Percentiles rank a stretch among this genome's conserved stretches.
These are phyloP conservation scores for Coptodon rendalli DNA, from an alignment of 2,113 vertebrate genomes.

Conservation along the genomic window DNA sequence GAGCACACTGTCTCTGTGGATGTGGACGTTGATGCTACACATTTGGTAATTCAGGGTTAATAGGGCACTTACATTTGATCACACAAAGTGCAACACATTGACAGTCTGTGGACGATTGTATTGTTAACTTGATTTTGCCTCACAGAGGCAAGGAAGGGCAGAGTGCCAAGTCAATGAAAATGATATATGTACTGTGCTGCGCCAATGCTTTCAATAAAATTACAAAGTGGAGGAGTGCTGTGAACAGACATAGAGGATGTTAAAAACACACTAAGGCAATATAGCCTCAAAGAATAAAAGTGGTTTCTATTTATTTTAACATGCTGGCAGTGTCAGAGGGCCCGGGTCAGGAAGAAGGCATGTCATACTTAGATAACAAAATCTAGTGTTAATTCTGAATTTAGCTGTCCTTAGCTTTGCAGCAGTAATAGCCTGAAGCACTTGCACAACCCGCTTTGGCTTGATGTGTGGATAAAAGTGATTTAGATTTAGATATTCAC, in stretches of 20 bases:
- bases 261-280: not conserved
- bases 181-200: not conserved
- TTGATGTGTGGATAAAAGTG: not conserved
- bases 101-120: not conserved
- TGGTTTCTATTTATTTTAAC: not conserved
- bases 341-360: not conserved
- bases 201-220: conserved; percentile 40
- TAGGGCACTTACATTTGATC: not conserved
- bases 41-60: not conserved
- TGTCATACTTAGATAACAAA: not conserved
- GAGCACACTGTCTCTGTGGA: not conserved
- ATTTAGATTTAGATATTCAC: not conserved
- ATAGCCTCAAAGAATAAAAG: not conserved
- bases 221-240: not conserved
- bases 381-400: not conserved
- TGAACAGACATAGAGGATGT: not conserved
- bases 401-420: not conserved
- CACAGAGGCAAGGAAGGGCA: not conserved
- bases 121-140: not conserved
- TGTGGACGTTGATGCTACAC: not conserved
- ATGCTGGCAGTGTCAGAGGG: not conserved
- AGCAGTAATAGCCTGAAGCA: not conserved
- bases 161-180: not conserved
- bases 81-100: not conserved
- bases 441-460: not conserved